Evolutionary conservation across 2,888 invertebrate genomes (phyloP).

Genomic region (Ichneumoninae sp.): DNA sequence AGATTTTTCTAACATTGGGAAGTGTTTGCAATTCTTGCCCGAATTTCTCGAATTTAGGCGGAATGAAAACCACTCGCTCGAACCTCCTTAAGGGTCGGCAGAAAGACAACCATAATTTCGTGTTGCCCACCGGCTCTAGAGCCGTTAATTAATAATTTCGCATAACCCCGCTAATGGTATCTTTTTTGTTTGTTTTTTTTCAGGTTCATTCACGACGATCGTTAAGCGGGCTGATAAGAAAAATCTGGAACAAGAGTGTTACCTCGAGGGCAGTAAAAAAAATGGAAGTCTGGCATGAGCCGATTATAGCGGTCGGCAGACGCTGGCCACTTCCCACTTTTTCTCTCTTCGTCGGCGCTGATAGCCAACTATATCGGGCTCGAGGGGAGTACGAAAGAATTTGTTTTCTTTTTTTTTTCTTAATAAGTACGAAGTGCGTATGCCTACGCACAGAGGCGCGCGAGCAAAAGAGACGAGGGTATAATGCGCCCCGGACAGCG

Average conservation of each 20-base stretch:
- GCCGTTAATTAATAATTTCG: too few relatives aligned
- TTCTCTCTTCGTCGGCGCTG: conserved; percentile 10
- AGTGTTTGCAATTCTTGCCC: too few relatives aligned
- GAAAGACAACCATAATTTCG: too few relatives aligned
- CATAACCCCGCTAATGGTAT: not conserved
- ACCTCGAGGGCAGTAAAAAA: conserved; percentile 21
- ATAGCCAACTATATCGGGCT: conserved; percentile 2
- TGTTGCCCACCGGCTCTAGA: too few relatives aligned
- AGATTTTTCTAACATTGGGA: too few relatives aligned
- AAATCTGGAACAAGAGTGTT: conserved; percentile 20
- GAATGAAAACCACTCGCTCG: too few relatives aligned
- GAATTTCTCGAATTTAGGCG: too few relatives aligned
- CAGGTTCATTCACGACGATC: not conserved
- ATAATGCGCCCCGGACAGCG: conserved; percentile 35
- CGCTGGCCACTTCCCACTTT: conserved; percentile 20
- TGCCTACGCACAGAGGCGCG: not conserved
- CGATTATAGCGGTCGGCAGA: conserved; percentile 28
- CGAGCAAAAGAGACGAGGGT: conserved; percentile 14
- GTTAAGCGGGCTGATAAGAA: conserved; percentile 1
- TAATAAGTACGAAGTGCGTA: conserved; percentile 29
- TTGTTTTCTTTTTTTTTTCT: not conserved
- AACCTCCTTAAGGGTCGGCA: too few relatives aligned
- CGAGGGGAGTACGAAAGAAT: conserved; percentile 17
- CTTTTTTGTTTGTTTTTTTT: not conserved
- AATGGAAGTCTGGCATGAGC: conserved; percentile 16